Evolutionary conservation across 2,888 invertebrate species (phyloP), one percentile per base, ranked within the genome.

Genomic region (Adela reaumurella): DNA sequence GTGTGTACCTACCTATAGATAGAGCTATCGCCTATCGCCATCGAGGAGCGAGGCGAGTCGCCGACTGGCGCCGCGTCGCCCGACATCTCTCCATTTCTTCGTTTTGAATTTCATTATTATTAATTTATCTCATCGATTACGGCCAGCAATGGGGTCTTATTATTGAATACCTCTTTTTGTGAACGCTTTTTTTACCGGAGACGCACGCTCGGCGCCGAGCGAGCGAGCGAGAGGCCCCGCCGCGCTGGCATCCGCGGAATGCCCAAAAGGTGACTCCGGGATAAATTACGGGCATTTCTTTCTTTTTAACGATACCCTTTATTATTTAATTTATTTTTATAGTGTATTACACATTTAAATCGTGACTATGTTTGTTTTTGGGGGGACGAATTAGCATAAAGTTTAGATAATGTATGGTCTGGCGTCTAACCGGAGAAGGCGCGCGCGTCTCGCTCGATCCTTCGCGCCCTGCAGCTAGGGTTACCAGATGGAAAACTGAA

Each of bases 301-400:
- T 69, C 70, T 72, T 78, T 78, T 78, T 78, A 78, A 78, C 74
- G 78, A 78, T 74, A 69, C 73, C 67, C 70, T 74, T 76, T 77
- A 78, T 77, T 76, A 74, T 77, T 77, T 77, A 76, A 78, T 77
- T 77, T 78, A 77, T 77, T 76, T 74, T 70, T 74, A 76, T 76
- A 65, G 72, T 72, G 73, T 72, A 76, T 78, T 78, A 77, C 78
- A 76, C 76, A 78, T 78, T 77, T 69, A 68, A n/a, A 65, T 70
- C 72, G 74, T 74, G 74, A 70, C 74, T 71, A 74, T 74, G 74
- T 78, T 78, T 78, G 78, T 78, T 78, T 77, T 77, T n/a, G n/a
- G n/a, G 72, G 70, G 68, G 68, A 53, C 67, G 74, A 73, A 77
- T 78, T 78, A 77, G 72, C 78, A 77, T 76, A 77, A 67, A 59